Evolutionary conservation across 2,113 vertebrate genomes (phyloP), one percentile per base, ranked within the genome.

Genomic region (Pomatostomus ruficeps): DNA sequence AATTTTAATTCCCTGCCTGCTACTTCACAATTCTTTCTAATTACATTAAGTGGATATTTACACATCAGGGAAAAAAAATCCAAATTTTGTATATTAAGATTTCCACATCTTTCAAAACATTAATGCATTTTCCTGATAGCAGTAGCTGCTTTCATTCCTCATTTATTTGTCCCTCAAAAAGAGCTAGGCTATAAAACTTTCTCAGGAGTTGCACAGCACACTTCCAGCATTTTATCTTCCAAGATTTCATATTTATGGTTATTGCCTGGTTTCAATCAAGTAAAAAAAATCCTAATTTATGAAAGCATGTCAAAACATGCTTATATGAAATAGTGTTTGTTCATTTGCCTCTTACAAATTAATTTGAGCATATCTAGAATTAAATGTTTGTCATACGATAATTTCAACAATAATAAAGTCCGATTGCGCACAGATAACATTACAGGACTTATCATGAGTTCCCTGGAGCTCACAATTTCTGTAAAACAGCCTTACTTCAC

Each of bases 121-220:
- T 85, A 85, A 78, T 35, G 48, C 36, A 66, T 85, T 94, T 96
- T 85, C 51, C 63, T 88, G 63, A 88, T 36, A 70, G 55, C 35
- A 93, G 81, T 77, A 85, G 58, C 63, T 88, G 54, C n/a, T 90
- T 95, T 77, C 3, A 0, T 80, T 93, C 51, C 63, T 88, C 67
- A 29, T 91, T 94, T 90, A 88, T 86, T 80, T 84, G 75, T 96
- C 75, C 85, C 93, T 71, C 71, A 85, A 94, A 91, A 89, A 96
- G 61, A 74, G 10, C 18, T 55, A 46, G 28, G 63, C 88, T 74
- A 73, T 85, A 95, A 96, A 93, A 89, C 72, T 93, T 88, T 28
- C 40, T 73, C 73, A 77, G 40, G 6, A 94, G 43, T 57, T 90
- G 31, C 43, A 83, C 4, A 70, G 55, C 22, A 79, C 22, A 83